Evolutionary conservation across 2,113 vertebrate genomes (phyloP).

Genomic region (Rhinoderma darwinii): DNA sequence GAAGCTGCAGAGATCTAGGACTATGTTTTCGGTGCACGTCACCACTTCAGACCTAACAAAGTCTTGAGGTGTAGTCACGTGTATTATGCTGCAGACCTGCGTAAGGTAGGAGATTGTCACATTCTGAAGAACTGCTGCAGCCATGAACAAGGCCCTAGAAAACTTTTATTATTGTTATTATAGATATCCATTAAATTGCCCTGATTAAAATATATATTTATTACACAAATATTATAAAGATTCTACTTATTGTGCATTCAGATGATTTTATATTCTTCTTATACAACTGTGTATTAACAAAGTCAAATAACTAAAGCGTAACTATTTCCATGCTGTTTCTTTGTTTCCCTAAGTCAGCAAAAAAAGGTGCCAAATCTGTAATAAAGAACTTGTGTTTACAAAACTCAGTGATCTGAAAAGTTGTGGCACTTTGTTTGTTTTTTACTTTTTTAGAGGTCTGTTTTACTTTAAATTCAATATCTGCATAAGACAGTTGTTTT

Average conservation of each 20-base stretch:
- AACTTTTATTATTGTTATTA: neutral
- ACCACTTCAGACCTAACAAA: neutral
- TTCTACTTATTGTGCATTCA: neutral
- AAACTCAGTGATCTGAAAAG: neutral
- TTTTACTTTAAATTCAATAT: too few species aligned
- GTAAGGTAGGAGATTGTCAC: neutral
- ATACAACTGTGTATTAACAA: neutral
- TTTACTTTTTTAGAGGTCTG: neutral
- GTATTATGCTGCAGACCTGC: neutral
- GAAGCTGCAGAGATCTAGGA: neutral
- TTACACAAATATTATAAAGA: neutral
- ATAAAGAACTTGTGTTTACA: slow-evolving; percentile 29
- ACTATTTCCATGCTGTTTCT: slow-evolving; percentile 4
- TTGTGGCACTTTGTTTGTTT: neutral
- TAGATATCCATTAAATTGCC: neutral
- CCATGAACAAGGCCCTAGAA: neutral
- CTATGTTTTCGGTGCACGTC: neutral
- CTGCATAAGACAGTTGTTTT: too few species aligned
- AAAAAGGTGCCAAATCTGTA: slow-evolving; percentile 9
- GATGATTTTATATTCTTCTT: slow-evolving; percentile 18
- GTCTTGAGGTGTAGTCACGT: slow-evolving; percentile 13
- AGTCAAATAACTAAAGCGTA: neutral
- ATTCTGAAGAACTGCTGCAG: neutral
- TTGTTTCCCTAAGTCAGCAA: neutral
- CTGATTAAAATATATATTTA: neutral